These are phyloP conservation scores for Ophiodon elongatus DNA, from an alignment of 2,113 vertebrate species.

Conservation along the genomic window DNA sequence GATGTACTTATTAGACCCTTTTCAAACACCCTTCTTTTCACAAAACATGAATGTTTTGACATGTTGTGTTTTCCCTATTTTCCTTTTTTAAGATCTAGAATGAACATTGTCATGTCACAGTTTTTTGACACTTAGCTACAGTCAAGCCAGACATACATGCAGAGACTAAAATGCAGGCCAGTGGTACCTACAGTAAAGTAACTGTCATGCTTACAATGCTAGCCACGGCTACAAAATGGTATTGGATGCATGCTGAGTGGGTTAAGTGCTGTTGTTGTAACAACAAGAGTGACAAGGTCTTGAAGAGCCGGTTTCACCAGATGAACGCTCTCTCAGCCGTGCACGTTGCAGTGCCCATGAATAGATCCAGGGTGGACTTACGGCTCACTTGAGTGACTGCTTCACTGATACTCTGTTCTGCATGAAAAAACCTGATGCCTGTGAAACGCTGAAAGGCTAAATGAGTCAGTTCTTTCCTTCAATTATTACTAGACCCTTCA, in stretches of 20 bases:
- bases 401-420: neutral
- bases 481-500: neutral
- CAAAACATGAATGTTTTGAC: neutral
- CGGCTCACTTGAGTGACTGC: neutral
- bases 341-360: neutral
- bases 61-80: neutral
- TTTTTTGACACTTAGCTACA: neutral
- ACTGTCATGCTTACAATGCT: neutral
- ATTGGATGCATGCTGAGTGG: neutral
- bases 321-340: neutral
- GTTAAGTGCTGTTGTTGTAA: neutral
- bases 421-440: neutral
- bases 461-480: neutral
- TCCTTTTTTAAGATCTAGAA: neutral
- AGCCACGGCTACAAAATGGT: neutral
- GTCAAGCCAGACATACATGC: neutral
- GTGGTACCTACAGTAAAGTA: neutral
- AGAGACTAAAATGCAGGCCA: neutral
- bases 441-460: neutral
- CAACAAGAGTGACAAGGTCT: neutral
- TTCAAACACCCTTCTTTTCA: constrained; percentile 6
- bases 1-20: no score
- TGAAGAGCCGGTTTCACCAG: neutral
- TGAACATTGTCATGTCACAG: neutral
- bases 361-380: constrained; percentile 18